Base-by-base conservation (phyloP, 2,797 vertebrate species). In the Catamblyrhynchus diadema region DNA sequence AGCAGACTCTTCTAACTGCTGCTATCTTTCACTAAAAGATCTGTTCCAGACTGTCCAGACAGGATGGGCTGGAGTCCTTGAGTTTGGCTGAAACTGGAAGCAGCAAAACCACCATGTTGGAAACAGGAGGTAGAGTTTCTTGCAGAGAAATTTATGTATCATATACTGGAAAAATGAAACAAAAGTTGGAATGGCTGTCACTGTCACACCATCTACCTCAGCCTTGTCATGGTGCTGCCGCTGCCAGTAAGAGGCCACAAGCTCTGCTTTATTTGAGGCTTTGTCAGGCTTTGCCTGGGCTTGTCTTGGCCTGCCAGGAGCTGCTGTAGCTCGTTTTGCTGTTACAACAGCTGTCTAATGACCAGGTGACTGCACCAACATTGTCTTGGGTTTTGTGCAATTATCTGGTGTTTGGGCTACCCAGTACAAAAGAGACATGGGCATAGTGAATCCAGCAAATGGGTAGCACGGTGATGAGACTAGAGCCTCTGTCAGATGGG, bases 191-290 rank as follows among this genome's bases (percentile, higher is more conserved):
- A 65, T 23, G 27, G 22, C 64, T 50, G 42, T 50, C 47, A 30
- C 50, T n/a, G 11, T n/a, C 72, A 20, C 51, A 32, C 27, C 2
- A 2, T 7, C 16, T 50, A 33, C 15, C 21, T 75, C 47, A 66
- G 79, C 42, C 25, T 69, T 17, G 21, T 48, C 1, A 3, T 10
- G 30, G 44, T 62, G 57, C 61, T 91, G 73, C 20, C 28, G 8
- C 41, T 1, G 6, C 35, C 8, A 3, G 8, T 35, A 54, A 54
- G 28, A 84, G 28, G 27, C 42, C 44, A 35, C 25, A 41, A 65
- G 24, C 17, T 70, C 50, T 61, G 45, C 0, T 0, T 22, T 42
- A 9, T 0, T 0, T 39, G 61, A 62, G 25, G 41, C 24, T n/a
- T 44, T 53, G 22, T 20, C 32, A 72, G 41, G 16, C 32, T 86